phyloP scores from a whole-genome alignment of 2,797 vertebrate genomes.

The Morus bassanus region DNA sequence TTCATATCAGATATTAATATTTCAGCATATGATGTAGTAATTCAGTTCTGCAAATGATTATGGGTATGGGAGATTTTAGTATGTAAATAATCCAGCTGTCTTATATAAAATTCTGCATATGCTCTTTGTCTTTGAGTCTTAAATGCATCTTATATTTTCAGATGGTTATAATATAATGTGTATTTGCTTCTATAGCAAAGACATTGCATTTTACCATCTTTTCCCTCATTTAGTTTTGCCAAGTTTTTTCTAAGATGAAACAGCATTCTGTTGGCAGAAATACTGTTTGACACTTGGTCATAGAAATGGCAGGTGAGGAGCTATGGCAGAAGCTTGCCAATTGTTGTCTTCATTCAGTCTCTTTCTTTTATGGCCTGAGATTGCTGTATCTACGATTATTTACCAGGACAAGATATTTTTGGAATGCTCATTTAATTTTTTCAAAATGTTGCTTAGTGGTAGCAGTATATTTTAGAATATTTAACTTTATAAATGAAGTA shows the following conservation, averaged over 20 bases:
- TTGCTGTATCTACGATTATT: neutral
- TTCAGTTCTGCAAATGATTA: neutral
- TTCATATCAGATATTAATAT: neutral
- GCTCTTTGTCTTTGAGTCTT: neutral
- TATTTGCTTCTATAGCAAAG: neutral
- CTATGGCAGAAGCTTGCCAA: neutral
- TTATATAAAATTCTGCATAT: neutral
- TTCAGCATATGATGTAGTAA: neutral
- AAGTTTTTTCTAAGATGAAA: neutral
- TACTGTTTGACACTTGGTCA: neutral
- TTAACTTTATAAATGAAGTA: neutral
- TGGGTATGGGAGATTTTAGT: neutral
- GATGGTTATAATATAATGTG: neutral
- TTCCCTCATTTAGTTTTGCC: neutral
- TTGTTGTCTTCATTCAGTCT: neutral
- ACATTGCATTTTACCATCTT: neutral
- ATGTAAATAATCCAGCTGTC: neutral
- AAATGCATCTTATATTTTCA: neutral
- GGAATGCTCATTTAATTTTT: neutral
- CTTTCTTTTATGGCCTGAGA: neutral
- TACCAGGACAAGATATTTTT: neutral
- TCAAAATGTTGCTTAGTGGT: neutral
- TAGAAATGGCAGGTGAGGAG: neutral
- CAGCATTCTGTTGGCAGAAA: neutral
- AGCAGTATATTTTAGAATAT: neutral